These are phyloP conservation scores for Amiota minor DNA, from an alignment of 2,888 invertebrate species.

Conservation along the genomic window DNA sequence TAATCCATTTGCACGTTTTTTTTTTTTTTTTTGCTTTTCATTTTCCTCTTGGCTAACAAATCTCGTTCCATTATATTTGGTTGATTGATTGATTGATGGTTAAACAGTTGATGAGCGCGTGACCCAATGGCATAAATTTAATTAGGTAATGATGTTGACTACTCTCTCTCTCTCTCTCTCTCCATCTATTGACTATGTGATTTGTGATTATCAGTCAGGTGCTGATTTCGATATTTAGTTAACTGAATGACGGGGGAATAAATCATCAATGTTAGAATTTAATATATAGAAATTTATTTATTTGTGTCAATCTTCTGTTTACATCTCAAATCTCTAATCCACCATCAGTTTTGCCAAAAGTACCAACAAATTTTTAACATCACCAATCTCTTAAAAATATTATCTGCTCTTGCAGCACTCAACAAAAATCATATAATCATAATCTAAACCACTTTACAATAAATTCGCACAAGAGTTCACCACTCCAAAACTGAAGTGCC, in stretches of 20 bases:
- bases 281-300: too few relatives aligned
- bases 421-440: slow-evolving; percentile 43
- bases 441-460: slow-evolving; percentile 55
- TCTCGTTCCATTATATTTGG: background rate
- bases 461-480: slow-evolving; percentile 25
- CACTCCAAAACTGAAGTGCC: slow-evolving; percentile 6
- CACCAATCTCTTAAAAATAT: background rate
- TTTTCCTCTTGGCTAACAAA: background rate
- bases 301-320: too few relatives aligned
- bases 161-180: background rate
- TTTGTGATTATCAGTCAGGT: too few relatives aligned
- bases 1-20: slow-evolving; percentile 9
- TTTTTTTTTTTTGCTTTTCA: background rate
- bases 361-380: background rate
- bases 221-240: too few relatives aligned
- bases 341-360: too few relatives aligned
- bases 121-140: slow-evolving; percentile 23
- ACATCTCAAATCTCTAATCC: too few relatives aligned
- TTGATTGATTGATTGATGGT: slow-evolving; percentile 22
- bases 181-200: too few relatives aligned
- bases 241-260: too few relatives aligned
- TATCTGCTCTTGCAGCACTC: background rate
- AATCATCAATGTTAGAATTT: too few relatives aligned
- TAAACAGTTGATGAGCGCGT: slow-evolving; percentile 11
- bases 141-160: slow-evolving; percentile 11